phyloP scores from a whole-genome alignment of 92 coral and sea anemone genomes.

The Actinostola sp. region DNA sequence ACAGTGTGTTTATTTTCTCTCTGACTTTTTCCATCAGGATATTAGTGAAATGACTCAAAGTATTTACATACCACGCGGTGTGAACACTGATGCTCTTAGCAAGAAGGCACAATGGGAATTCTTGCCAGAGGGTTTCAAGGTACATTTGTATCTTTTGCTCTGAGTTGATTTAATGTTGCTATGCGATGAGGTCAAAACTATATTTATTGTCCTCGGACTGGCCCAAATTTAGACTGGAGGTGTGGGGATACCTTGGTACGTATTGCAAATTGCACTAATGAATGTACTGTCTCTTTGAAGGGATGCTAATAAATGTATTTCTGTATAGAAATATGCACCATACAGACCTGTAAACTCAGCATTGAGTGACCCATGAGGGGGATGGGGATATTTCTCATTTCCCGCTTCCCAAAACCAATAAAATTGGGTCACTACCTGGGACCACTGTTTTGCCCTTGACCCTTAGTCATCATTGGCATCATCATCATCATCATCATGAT shows the following conservation, averaged over 20 bases:
- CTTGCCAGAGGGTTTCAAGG: slow-evolving; percentile 87
- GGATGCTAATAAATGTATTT: no score
- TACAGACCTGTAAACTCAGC: no score
- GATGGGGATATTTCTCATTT: no score
- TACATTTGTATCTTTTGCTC: no score
- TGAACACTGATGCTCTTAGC: slow-evolving; percentile 92
- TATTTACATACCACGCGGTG: slow-evolving; percentile 98
- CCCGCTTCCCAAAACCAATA: no score
- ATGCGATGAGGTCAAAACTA: neutral
- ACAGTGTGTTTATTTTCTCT: neutral
- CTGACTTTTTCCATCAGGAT: slow-evolving; percentile 69
- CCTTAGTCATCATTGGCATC: neutral
- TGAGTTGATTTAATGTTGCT: neutral
- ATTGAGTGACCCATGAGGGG: no score
- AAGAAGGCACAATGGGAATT: slow-evolving; percentile 84
- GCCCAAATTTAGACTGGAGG: neutral
- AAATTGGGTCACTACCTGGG: no score
- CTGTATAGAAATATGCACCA: no score
- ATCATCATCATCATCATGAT: neutral
- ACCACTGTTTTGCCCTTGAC: neutral
- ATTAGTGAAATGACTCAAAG: slow-evolving; percentile 94
- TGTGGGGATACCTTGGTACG: neutral
- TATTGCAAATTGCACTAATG: neutral
- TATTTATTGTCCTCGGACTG: neutral
- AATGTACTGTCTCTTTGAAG: no score